phyloP scores from a whole-genome alignment of 2,888 invertebrate species.

The Malacosoma neustria region DNA sequence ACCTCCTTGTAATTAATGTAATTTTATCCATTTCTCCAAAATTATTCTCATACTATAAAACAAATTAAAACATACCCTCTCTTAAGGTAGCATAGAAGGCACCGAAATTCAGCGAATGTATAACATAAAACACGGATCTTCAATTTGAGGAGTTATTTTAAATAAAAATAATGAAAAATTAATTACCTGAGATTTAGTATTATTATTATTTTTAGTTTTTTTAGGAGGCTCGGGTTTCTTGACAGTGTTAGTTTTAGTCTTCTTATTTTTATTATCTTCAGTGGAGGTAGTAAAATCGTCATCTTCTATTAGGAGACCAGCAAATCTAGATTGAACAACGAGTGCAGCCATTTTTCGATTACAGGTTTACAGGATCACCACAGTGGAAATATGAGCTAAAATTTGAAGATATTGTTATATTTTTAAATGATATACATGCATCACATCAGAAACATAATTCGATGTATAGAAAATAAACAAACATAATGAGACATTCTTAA shows the following conservation, averaged over 20 bases:
- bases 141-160: no score
- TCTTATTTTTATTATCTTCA: conserved; percentile 51
- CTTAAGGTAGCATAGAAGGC: no score
- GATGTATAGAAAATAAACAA: background rate
- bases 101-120: no score
- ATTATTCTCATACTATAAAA: no score
- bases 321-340: conserved; percentile 82
- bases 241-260: conserved; percentile 33
- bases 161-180: no score
- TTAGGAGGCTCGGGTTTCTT: conserved; percentile 51
- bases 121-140: no score
- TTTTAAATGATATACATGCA: background rate
- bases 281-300: conserved; percentile 69
- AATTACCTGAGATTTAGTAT: conserved; percentile 39
- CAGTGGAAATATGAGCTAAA: conserved; percentile 1
- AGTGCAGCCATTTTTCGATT: conserved; percentile 73
- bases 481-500: background rate
- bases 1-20: no score
- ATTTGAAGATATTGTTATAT: conserved; percentile 3
- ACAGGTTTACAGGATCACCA: no score
- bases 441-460: background rate
- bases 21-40: no score
- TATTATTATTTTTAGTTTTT: conserved; percentile 31
- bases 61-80: no score
- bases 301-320: conserved; percentile 83